Base-by-base conservation (phyloP, 2,888 invertebrate genomes). In the Mesorhabditis spiculigera region DNA sequence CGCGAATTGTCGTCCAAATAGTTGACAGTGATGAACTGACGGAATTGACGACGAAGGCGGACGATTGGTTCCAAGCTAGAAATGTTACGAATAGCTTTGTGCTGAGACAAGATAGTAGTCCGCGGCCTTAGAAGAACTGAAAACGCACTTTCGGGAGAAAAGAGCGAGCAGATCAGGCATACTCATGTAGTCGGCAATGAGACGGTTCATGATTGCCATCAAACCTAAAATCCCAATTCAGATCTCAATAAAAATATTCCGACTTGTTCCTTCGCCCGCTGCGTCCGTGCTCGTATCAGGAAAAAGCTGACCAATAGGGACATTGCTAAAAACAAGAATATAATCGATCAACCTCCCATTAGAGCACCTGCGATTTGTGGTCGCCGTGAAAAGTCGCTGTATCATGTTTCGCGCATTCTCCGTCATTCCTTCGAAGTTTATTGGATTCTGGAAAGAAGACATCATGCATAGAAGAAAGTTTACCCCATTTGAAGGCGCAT, bases 51-150 rank as follows among this genome's bases (percentile, higher is more conserved):
- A 13, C 58, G 58, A 50, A 13, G 58, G 8, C 58, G 58, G 10
- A 10, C 58, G n/a, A 50, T 50, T n/a, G 58, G n/a, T 13, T 50
- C 58, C 58, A 50, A 50, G 8, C 58, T 50, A 50, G 58, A 50
- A 50, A 50, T 50, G 58, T 10, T 50, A 13, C n/a, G n/a, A 50
- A 50, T 50, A n/a, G 58, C n/a, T 50, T 50, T n/a, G n/a, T 13
- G 8, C n/a, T 50, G 8, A n/a, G n/a, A n/a, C 10, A 50, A 13
- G n/a, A 50, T 13, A 50, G n/a, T 50, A n/a, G 8, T 50, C n/a
- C n/a, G 8, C n/a, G n/a, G 58, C 58, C 58, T 50, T n/a, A 50
- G n/a, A 50, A 50, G 58, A 50, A 13, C n/a, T 50, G 58, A 50
- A 50, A 50, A 50, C n/a, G 58, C n/a, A 50, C 58, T n/a, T 10